Base-by-base conservation (phyloP, 1,140 invertebrate genomes). In the Marisa cornuarietis region DNA sequence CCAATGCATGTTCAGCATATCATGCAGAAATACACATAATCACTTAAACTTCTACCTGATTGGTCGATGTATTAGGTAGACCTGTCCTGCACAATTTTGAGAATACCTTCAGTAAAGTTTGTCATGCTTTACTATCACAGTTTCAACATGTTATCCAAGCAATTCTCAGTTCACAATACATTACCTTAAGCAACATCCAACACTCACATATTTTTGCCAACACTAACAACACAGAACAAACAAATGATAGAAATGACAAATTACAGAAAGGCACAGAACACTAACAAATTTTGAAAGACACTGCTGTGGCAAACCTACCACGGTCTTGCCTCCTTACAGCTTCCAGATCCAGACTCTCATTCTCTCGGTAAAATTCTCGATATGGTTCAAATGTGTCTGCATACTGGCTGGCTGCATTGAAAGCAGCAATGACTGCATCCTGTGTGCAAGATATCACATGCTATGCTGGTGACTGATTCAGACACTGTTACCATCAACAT, bases 321-420 rank as follows among this genome's bases (percentile, higher is more conserved):
- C 90, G 87, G 51, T 89, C 84, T 88, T 92, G 86, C 71, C 90
- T 88, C 78, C 82, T 89, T 22, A 94, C 91, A 18, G 88, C 83
- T 18, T 92, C 88, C 8, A 93, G 89, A 85, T 94, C 93, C 65
- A 93, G 93, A 31, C 91, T 92, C 73, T 94, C 91, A 88, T 96
- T 95, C 79, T 95, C 94, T 68, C 92, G 92, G 86, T 94, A 96
- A 88, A 95, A 95, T 42, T 92, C 83, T 71, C 93, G 91, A 81
- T 96, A 94, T 0, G 86, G 78, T 42, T 94, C 89, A 89, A 96
- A 95, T n/a, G 93, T 92, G 81, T 93, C 83, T 0, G 94, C 92
- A 86, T 95, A 96, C 24, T 91, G 86, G 86, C 92, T 91, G 2
- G 94, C 93, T 10, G 91, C 91, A 8, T 93, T 90, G 82, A 95